Percentiles rank a stretch among this genome's conserved stretches.
Conservation (phyloP, 2,888 invertebrate species). For the Limulus polyphemus region DNA sequence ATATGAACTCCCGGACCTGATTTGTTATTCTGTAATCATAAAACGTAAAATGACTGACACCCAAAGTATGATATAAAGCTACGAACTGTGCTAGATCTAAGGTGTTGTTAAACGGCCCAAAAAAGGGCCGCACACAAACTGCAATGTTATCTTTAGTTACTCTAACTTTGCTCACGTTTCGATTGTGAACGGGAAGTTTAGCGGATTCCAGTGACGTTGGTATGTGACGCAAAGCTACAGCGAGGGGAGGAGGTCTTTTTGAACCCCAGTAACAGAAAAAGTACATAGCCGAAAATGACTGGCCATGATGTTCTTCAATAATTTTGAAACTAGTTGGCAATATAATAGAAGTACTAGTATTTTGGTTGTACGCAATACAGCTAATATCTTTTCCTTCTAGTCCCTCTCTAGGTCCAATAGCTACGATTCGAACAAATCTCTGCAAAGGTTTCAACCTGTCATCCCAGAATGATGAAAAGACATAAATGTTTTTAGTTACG, state of each 20-base stretch:
- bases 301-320: slow-evolving; percentile 11
- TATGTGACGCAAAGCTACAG: too few species aligned
- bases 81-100: slow-evolving; percentile 28
- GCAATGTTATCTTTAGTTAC: slow-evolving; percentile 10
- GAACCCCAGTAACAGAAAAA: slow-evolving; percentile 3
- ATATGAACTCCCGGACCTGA: slow-evolving; percentile 1
- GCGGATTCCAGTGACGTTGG: too few species aligned
- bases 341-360: neutral
- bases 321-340: neutral
- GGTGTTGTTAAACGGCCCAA: slow-evolving; percentile 28
- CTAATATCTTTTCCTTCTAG: neutral
- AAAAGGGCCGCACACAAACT: slow-evolving; percentile 30
- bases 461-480: slow-evolving; percentile 31
- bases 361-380: slow-evolving; percentile 3
- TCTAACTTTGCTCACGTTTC: neutral
- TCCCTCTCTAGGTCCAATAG: neutral
- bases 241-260: too few species aligned
- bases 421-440: slow-evolving; percentile 12
- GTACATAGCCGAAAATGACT: slow-evolving; percentile 5
- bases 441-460: slow-evolving; percentile 7
- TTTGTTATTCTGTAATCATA: slow-evolving; percentile 6
- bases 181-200: too few species aligned
- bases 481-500: slow-evolving; percentile 27
- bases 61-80: slow-evolving; percentile 28
- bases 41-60: slow-evolving; percentile 13